Percentiles rank a stretch among this genome's conserved stretches.
phyloP scores from a whole-genome alignment of 2,113 vertebrate species.

The Synchiropus splendidus region DNA sequence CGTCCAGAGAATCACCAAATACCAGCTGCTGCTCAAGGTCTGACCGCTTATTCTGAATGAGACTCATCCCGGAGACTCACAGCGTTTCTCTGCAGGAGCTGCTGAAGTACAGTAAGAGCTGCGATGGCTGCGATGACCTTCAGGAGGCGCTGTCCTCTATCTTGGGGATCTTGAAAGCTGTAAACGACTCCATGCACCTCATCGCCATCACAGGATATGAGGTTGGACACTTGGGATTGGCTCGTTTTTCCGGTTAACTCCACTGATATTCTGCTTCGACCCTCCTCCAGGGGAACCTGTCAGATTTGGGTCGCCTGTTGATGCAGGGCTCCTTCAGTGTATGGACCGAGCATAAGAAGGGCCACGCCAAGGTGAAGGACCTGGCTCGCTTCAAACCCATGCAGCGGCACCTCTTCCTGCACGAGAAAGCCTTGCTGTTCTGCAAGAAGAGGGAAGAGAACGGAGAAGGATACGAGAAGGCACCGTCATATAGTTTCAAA shows the following conservation, averaged over 20 bases:
- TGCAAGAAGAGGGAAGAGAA: slow-evolving; percentile 94
- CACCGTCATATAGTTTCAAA: slow-evolving; percentile 97
- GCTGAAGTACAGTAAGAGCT: slow-evolving; percentile 91
- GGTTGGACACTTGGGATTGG: slow-evolving; percentile 48
- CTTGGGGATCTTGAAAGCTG: slow-evolving; percentile 93
- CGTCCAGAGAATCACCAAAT: slow-evolving; percentile 96
- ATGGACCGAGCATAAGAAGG: slow-evolving; percentile 95
- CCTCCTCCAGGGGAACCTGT: slow-evolving; percentile 78
- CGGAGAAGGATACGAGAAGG: slow-evolving; percentile 94
- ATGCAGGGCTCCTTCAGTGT: slow-evolving; percentile 98
- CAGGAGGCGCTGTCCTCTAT: slow-evolving; percentile 94
- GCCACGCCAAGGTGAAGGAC: slow-evolving; percentile 93
- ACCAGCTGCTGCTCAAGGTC: slow-evolving; percentile 93
- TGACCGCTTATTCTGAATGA: neutral
- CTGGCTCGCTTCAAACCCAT: slow-evolving; percentile 95
- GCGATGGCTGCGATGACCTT: slow-evolving; percentile 84
- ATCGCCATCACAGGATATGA: slow-evolving; percentile 98
- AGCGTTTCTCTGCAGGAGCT: slow-evolving; percentile 71
- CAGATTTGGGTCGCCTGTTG: slow-evolving; percentile 84
- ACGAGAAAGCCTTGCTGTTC: slow-evolving; percentile 89
- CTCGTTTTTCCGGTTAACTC: neutral
- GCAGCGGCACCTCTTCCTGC: slow-evolving; percentile 94
- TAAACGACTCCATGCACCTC: slow-evolving; percentile 98
- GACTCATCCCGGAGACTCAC: neutral
- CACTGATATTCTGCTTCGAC: neutral